phyloP scores from a whole-genome alignment of 2,113 vertebrate species.

The Polypterus senegalus region DNA sequence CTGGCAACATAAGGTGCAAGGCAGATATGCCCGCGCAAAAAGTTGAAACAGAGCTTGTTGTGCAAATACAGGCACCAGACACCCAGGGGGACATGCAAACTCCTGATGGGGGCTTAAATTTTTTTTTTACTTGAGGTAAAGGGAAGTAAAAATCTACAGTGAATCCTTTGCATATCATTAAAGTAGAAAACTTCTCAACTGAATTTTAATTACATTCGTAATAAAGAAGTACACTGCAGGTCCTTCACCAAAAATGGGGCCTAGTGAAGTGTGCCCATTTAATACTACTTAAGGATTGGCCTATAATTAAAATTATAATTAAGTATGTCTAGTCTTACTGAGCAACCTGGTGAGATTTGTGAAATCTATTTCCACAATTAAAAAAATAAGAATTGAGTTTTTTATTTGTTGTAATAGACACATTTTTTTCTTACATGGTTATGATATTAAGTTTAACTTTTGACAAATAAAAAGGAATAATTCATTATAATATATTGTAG shows the following conservation, averaged over 20 bases:
- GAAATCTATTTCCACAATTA: no score
- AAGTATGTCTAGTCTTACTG: neutral
- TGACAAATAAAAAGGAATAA: no score
- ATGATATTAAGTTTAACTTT: no score
- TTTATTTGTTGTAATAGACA: no score
- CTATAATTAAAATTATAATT: neutral
- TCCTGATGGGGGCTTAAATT: neutral
- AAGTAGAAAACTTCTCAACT: neutral
- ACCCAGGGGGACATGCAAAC: slow-evolving; percentile 3
- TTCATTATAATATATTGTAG: no score
- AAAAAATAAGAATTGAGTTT: no score
- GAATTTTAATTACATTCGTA: neutral
- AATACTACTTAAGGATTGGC: neutral
- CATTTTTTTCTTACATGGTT: no score
- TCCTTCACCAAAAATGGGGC: neutral
- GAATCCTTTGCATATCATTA: neutral
- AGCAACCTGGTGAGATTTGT: neutral
- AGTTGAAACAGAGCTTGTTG: no score
- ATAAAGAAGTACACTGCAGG: neutral
- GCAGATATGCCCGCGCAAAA: no score
- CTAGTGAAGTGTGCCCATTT: neutral
- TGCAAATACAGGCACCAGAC: no score
- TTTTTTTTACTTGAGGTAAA: neutral
- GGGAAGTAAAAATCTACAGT: neutral
- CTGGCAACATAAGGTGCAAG: no score